phyloP scores from a whole-genome alignment of 2,888 invertebrate species.

The Drosophila paucipuncta region DNA sequence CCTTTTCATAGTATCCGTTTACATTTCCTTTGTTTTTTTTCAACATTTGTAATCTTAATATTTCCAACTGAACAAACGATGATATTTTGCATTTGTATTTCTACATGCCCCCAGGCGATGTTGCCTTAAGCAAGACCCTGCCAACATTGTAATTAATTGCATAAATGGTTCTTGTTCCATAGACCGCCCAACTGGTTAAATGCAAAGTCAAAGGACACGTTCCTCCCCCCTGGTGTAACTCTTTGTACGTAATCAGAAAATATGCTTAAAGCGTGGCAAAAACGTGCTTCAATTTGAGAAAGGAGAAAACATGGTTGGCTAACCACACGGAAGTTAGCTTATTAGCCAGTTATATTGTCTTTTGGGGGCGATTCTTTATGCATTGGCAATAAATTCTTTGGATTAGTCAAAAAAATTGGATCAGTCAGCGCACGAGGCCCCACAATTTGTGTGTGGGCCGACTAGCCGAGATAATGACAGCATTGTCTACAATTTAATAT shows the following conservation, averaged over 20 bases:
- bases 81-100: constrained; percentile 28
- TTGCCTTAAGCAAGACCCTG: constrained; percentile 28
- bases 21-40: not conserved
- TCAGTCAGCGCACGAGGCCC: not conserved
- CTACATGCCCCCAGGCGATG: constrained; percentile 4
- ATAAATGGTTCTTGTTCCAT: constrained; percentile 33
- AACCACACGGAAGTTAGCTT: constrained; percentile 16
- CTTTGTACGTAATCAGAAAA: constrained; percentile 52
- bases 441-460: constrained; percentile 19
- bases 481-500: constrained; percentile 37
- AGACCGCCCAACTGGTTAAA: constrained; percentile 25
- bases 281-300: constrained; percentile 26
- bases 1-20: constrained; percentile 1
- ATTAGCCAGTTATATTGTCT: constrained; percentile 29
- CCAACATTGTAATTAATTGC: constrained; percentile 58
- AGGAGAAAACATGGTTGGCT: not conserved
- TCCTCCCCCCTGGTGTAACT: constrained; percentile 4
- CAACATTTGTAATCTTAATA: not conserved
- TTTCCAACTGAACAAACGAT: not conserved
- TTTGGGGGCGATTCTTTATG: constrained; percentile 28
- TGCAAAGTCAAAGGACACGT: constrained; percentile 20
- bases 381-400: constrained; percentile 37
- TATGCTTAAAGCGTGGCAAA: constrained; percentile 35
- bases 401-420: constrained; percentile 14
- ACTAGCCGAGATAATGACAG: constrained; percentile 54